A percentile compares a stretch with the other conserved stretches of the same genome.
phyloP scores from a whole-genome alignment of 2,888 invertebrate species.

The Leptopilina myrica region DNA sequence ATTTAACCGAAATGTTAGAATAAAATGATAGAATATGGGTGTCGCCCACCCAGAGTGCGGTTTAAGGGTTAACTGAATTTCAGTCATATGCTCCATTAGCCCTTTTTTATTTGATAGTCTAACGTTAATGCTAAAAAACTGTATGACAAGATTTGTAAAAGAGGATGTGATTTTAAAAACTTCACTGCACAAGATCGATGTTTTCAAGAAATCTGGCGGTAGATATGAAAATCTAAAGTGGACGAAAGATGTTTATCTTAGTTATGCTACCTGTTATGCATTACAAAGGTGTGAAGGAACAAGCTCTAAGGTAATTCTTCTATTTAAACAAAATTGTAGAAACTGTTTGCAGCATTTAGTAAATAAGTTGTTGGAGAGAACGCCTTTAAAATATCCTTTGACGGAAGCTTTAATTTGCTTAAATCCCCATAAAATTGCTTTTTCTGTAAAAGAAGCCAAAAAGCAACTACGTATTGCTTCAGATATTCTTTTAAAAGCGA shows the following conservation, averaged over 20 bases:
- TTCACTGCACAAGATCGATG: background rate
- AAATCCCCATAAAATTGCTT: background rate
- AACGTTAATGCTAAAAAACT: slow-evolving; percentile 4
- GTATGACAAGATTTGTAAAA: slow-evolving; percentile 45
- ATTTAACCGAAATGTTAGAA: too few species aligned
- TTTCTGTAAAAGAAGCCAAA: background rate
- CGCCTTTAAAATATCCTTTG: slow-evolving; percentile 24
- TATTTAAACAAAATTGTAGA: slow-evolving; percentile 37
- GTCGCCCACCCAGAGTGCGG: too few species aligned
- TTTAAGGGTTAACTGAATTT: slow-evolving; percentile 50
- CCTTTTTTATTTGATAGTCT: slow-evolving; percentile 48
- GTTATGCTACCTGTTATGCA: slow-evolving; percentile 12
- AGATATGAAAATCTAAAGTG: background rate
- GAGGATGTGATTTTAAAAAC: slow-evolving; percentile 3
- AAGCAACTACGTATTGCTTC: background rate
- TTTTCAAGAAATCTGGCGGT: background rate
- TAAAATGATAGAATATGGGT: too few species aligned
- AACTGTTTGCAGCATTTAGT: slow-evolving; percentile 25
- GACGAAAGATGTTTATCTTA: background rate
- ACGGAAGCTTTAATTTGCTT: slow-evolving; percentile 7
- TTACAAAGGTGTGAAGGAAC: background rate
- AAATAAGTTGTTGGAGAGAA: slow-evolving; percentile 34
- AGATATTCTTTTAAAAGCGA: background rate
- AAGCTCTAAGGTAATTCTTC: background rate
- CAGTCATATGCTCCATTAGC: slow-evolving; percentile 52